Percentiles rank a stretch among this genome's conserved stretches.
These are phyloP conservation scores for Jaculus jaculus DNA, from an alignment of 2,113 vertebrate genomes.

Conservation along the genomic window DNA sequence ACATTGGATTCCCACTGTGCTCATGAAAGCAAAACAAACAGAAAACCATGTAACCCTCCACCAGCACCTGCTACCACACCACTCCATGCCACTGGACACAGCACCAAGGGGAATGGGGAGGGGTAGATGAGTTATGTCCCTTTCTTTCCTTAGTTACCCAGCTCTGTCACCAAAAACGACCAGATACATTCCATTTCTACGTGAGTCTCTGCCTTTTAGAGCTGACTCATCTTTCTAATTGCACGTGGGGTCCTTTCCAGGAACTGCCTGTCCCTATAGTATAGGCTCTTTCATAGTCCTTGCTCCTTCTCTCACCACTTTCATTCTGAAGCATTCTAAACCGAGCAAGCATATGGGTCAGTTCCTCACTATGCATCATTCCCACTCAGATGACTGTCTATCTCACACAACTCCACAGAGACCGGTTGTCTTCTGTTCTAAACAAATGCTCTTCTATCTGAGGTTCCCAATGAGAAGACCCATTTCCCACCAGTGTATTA, in stretches of 20 bases:
- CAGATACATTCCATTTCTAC: not conserved
- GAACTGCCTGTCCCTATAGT: not conserved
- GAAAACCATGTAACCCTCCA: not conserved
- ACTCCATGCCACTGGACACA: not conserved
- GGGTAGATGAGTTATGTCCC: not conserved
- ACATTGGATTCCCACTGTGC: too few relatives aligned
- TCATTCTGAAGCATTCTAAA: not conserved
- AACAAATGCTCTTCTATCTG: not conserved
- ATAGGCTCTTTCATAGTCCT: not conserved
- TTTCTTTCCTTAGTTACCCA: not conserved
- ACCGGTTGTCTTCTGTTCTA: slow-evolving; percentile 1
- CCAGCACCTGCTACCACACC: not conserved
- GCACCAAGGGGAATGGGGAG: not conserved
- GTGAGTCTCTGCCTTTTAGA: not conserved
- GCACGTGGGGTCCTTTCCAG: not conserved
- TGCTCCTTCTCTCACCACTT: not conserved
- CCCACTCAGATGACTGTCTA: not conserved
- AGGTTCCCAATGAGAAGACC: not conserved
- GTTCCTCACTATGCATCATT: not conserved
- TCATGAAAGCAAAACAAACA: not conserved
- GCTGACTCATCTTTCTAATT: not conserved
- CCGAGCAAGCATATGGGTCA: not conserved
- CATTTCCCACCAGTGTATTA: not conserved
- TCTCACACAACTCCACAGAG: slow-evolving; percentile 1
- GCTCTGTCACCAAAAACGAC: not conserved